Evolutionary conservation across 2,888 invertebrate species (phyloP).

Genomic region (Argyra leucocephala): DNA sequence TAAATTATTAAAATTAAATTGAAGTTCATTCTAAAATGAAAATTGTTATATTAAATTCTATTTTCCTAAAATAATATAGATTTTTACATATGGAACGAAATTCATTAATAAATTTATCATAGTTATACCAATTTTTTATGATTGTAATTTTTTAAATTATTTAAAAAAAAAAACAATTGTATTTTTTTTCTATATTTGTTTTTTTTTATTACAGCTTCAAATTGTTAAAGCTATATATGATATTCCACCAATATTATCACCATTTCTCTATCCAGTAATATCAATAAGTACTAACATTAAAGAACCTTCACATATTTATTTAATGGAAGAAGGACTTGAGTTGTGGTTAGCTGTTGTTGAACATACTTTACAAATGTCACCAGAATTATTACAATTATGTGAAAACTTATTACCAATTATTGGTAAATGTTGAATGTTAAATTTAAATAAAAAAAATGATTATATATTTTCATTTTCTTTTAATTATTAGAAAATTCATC

Average conservation of each 20-base stretch:
- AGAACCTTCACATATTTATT: slow-evolving; percentile 74
- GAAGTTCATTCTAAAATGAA: no score
- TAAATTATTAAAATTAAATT: no score
- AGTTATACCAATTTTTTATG: no score
- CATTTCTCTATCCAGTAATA: slow-evolving; percentile 59
- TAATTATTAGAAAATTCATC: slow-evolving; percentile 61
- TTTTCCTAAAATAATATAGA: no score
- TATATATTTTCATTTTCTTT: background rate
- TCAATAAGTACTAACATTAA: slow-evolving; percentile 66
- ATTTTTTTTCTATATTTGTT: no score
- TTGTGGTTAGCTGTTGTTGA: slow-evolving; percentile 81
- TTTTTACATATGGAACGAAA: no score
- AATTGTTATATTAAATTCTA: no score
- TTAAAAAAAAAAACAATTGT: no score
- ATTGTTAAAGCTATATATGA: slow-evolving; percentile 65
- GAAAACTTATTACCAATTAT: slow-evolving; percentile 65
- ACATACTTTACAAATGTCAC: slow-evolving; percentile 56
- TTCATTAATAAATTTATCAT: no score
- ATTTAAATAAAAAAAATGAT: background rate
- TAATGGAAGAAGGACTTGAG: slow-evolving; percentile 84
- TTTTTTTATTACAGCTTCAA: slow-evolving; percentile 48
- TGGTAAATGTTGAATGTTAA: slow-evolving; percentile 46
- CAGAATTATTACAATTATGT: slow-evolving; percentile 61
- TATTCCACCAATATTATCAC: slow-evolving; percentile 50
- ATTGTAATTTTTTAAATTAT: no score